Conservation (phyloP, 2,113 vertebrate species). For the Chaenogobius annularis region DNA sequence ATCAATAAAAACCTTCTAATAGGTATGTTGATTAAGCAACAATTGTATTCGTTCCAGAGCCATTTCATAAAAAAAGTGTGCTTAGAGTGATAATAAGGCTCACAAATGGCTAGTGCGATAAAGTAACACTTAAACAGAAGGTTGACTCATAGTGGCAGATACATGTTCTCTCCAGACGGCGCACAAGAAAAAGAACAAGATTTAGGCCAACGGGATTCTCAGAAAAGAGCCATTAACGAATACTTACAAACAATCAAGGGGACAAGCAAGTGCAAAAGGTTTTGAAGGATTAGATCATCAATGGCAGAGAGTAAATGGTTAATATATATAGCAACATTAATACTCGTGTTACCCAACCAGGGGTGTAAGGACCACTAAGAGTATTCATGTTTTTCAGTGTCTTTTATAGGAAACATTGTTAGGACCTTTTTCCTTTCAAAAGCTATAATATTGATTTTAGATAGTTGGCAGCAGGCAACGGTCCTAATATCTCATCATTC, state of each 20-base stretch:
- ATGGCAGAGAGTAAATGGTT: too few relatives aligned
- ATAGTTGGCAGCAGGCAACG: too few relatives aligned
- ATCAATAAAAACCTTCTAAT: too few relatives aligned
- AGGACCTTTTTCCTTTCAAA: too few relatives aligned
- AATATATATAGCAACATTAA: too few relatives aligned
- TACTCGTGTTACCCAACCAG: too few relatives aligned
- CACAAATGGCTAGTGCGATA: constrained; percentile 15
- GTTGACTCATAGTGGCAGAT: neutral
- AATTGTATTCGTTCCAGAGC: neutral
- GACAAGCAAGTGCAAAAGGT: neutral
- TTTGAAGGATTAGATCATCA: neutral
- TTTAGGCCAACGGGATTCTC: neutral
- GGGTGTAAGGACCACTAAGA: too few relatives aligned
- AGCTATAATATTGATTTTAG: too few relatives aligned
- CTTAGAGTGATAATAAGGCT: constrained; percentile 14
- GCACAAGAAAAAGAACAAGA: constrained; percentile 5
- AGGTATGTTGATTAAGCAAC: neutral
- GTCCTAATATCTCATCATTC: too few relatives aligned
- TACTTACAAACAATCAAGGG: neutral
- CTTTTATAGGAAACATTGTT: too few relatives aligned
- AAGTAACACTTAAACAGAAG: constrained; percentile 16
- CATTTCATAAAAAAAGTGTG: constrained; percentile 26
- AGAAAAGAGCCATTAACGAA: neutral
- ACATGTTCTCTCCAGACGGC: neutral
- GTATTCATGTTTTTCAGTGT: too few relatives aligned